Evolutionary conservation across 2,888 invertebrate species (phyloP).

Genomic region (Drosophila limbata): DNA sequence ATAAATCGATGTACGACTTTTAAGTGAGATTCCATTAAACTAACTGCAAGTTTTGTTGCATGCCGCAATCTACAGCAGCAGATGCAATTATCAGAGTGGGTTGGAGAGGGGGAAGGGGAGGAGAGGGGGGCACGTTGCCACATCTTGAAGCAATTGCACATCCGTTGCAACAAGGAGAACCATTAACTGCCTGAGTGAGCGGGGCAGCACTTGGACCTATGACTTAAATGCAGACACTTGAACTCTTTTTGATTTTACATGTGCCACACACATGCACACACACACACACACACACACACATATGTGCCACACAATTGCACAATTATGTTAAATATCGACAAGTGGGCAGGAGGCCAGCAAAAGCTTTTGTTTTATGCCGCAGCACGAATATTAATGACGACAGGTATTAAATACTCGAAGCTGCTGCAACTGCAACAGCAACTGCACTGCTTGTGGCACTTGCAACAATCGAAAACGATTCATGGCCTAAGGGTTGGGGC

Average conservation of each 20-base stretch:
- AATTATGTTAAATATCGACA: constrained; percentile 84
- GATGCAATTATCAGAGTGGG: neutral
- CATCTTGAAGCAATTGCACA: constrained; percentile 54
- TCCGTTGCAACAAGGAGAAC: constrained; percentile 43
- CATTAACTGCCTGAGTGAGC: constrained; percentile 58
- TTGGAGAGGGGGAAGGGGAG: no score
- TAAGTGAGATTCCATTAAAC: neutral
- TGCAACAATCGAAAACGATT: constrained; percentile 56
- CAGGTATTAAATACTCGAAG: constrained; percentile 75
- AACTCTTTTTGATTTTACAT: constrained; percentile 75
- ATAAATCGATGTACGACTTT: no score
- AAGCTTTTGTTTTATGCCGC: constrained; percentile 63
- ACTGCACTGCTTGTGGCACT: constrained; percentile 20
- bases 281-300: constrained; percentile 9
- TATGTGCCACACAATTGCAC: constrained; percentile 65
- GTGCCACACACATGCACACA: constrained; percentile 11
- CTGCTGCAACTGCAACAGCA: constrained; percentile 22
- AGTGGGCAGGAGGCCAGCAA: constrained; percentile 61
- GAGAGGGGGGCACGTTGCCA: constrained; percentile 5
- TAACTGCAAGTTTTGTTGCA: neutral
- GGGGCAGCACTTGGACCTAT: constrained; percentile 47
- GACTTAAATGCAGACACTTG: constrained; percentile 71
- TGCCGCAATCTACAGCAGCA: neutral
- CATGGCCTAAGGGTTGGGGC: constrained; percentile 2
- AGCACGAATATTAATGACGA: constrained; percentile 58